phyloP scores from a whole-genome alignment of 2,113 vertebrate species.

The Motacilla tschutschensis region DNA sequence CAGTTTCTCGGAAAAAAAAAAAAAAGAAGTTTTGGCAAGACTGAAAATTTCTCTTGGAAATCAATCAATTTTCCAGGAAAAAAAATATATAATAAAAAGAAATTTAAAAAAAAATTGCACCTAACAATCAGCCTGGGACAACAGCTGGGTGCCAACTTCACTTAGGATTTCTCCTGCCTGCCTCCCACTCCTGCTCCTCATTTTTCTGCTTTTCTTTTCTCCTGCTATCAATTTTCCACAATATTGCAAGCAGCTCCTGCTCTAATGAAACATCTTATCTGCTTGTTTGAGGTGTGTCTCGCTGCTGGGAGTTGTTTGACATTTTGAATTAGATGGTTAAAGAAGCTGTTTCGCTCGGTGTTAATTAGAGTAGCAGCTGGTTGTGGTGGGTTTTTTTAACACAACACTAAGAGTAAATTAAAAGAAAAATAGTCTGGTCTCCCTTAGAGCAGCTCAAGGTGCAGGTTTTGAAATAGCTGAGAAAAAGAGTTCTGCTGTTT shows the following conservation, averaged over 20 bases:
- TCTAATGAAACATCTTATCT: slow-evolving; percentile 38
- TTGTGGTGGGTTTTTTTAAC: not conserved
- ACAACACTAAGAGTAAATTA: not conserved
- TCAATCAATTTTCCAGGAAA: not conserved
- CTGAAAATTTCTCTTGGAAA: not conserved
- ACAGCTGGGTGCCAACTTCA: not conserved
- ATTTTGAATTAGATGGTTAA: not conserved
- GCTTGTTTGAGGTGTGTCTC: slow-evolving; percentile 22
- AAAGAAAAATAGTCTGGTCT: not conserved
- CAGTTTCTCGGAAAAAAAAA: not conserved
- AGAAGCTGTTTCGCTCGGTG: not conserved
- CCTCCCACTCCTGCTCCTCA: not conserved
- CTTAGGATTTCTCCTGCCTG: not conserved
- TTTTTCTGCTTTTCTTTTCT: not conserved
- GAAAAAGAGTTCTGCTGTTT: not conserved
- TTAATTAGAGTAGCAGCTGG: slow-evolving; percentile 19
- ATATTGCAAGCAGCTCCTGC: not conserved
- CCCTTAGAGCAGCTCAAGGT: not conserved
- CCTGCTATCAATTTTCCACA: not conserved
- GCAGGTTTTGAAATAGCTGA: not conserved
- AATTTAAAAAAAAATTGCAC: accelerated
- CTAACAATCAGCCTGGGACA: not conserved
- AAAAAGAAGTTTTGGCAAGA: not conserved
- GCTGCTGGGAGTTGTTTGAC: slow-evolving; percentile 22
- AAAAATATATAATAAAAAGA: not conserved